phyloP scores from a whole-genome alignment of 2,113 vertebrate species.

The Hiodon tergisus region DNA sequence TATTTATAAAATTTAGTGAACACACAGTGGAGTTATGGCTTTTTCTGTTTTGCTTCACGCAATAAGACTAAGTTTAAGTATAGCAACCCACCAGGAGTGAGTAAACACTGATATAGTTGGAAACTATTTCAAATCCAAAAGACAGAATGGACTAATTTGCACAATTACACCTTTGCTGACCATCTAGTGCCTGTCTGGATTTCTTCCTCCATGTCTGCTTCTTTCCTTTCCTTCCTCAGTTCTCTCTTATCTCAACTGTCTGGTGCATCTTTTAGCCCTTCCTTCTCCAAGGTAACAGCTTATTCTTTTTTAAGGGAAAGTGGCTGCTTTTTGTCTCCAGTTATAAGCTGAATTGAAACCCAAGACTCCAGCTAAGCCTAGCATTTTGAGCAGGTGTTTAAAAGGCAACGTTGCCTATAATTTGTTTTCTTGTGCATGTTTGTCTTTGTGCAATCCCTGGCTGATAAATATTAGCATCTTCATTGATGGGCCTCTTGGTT shows the following conservation, averaged over 20 bases:
- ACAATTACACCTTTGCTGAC: background rate
- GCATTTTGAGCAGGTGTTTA: too few relatives aligned
- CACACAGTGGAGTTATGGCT: too few relatives aligned
- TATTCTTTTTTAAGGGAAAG: background rate
- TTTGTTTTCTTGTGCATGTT: background rate
- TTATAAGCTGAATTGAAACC: too few relatives aligned
- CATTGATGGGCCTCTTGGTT: too few relatives aligned
- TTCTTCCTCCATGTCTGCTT: background rate
- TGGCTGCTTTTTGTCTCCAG: too few relatives aligned
- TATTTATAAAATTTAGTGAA: too few relatives aligned
- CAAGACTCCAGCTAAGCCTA: too few relatives aligned
- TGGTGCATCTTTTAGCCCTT: constrained; percentile 14
- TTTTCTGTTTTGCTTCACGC: too few relatives aligned
- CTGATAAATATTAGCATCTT: too few relatives aligned
- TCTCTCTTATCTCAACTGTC: constrained; percentile 23
- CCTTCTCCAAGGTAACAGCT: constrained; percentile 21
- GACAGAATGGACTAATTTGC: background rate
- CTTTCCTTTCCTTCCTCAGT: constrained; percentile 19
- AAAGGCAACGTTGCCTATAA: background rate
- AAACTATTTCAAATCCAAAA: background rate
- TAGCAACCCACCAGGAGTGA: too few relatives aligned
- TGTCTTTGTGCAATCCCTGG: background rate
- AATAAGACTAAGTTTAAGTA: too few relatives aligned
- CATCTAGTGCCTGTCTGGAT: background rate
- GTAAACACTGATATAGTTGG: background rate